Conservation (phyloP, 2,888 invertebrate species). For the Dryomyza anilis region DNA sequence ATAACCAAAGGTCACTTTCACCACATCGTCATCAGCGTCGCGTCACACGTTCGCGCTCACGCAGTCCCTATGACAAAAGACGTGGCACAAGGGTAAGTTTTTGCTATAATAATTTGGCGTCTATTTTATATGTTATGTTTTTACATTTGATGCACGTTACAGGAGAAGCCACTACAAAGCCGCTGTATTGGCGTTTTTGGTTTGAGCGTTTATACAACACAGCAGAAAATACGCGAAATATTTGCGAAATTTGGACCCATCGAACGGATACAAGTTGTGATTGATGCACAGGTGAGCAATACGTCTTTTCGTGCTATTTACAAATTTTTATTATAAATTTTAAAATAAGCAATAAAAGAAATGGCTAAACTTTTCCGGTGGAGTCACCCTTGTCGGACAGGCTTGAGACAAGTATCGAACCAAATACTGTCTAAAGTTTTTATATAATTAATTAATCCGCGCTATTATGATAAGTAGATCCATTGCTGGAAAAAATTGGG, state of each 20-base stretch:
- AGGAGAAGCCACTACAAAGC: constrained; percentile 74
- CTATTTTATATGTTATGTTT: not conserved
- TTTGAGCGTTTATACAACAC: constrained; percentile 89
- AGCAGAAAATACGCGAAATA: constrained; percentile 88
- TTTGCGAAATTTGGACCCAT: constrained; percentile 92
- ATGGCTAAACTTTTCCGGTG: not conserved
- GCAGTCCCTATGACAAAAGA: constrained; percentile 32
- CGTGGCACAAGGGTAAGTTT: constrained; percentile 36
- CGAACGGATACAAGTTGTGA: constrained; percentile 91
- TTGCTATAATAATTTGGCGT: not conserved
- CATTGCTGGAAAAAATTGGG: too few relatives aligned
- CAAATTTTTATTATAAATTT: not conserved
- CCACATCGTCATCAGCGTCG: constrained; percentile 32
- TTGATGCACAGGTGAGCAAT: constrained; percentile 78
- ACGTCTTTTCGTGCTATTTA: not conserved
- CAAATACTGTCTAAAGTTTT: not conserved
- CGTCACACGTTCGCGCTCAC: constrained; percentile 32
- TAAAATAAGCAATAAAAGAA: not conserved
- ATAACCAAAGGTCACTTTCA: constrained; percentile 34
- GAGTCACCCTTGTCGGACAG: too few relatives aligned
- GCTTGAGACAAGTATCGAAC: too few relatives aligned
- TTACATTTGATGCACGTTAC: not conserved
- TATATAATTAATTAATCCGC: too few relatives aligned
- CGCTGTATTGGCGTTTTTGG: constrained; percentile 95
- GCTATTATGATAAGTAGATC: too few relatives aligned